Conservation (phyloP, 1,140 invertebrate species). For the Sinonovacula constricta region DNA sequence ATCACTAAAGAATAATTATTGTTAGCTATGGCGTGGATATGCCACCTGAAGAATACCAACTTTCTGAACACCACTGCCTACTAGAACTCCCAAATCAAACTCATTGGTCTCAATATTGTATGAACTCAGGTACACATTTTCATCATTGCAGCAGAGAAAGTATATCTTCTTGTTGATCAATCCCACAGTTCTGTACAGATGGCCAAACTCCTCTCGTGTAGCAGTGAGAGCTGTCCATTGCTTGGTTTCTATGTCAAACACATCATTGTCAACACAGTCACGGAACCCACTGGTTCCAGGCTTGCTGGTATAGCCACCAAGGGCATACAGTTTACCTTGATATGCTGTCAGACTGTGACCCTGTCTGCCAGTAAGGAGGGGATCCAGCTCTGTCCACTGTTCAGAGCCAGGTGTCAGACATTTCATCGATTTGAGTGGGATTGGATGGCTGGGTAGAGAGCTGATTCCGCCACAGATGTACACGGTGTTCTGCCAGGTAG, state of each 20-base stretch:
- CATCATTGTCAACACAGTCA: slow-evolving; percentile 71
- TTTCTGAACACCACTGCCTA: slow-evolving; percentile 64
- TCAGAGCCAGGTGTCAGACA: slow-evolving; percentile 79
- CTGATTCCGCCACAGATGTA: slow-evolving; percentile 83
- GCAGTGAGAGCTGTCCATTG: slow-evolving; percentile 74
- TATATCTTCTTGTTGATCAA: slow-evolving; percentile 64
- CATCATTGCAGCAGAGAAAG: slow-evolving; percentile 51
- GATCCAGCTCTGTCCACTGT: slow-evolving; percentile 81
- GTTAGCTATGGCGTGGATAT: slow-evolving; percentile 62
- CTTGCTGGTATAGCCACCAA: slow-evolving; percentile 85
- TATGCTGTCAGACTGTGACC: slow-evolving; percentile 85
- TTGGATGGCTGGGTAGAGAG: slow-evolving; percentile 67
- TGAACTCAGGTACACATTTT: slow-evolving; percentile 46
- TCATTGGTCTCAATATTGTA: slow-evolving; percentile 67
- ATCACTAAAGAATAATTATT: too few relatives aligned
- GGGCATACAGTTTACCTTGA: slow-evolving; percentile 83
- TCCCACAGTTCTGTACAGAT: slow-evolving; percentile 61
- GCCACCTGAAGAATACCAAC: slow-evolving; percentile 64
- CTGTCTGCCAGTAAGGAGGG: slow-evolving; percentile 84
- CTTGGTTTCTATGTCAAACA: slow-evolving; percentile 74
- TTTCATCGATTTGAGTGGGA: slow-evolving; percentile 68
- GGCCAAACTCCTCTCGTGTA: slow-evolving; percentile 69
- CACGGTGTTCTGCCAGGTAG: slow-evolving; percentile 79
- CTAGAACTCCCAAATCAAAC: slow-evolving; percentile 60
- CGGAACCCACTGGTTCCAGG: slow-evolving; percentile 55